Conservation (phyloP, 92 coral and sea anemone genomes). For the Umimayanthus kanabou region DNA sequence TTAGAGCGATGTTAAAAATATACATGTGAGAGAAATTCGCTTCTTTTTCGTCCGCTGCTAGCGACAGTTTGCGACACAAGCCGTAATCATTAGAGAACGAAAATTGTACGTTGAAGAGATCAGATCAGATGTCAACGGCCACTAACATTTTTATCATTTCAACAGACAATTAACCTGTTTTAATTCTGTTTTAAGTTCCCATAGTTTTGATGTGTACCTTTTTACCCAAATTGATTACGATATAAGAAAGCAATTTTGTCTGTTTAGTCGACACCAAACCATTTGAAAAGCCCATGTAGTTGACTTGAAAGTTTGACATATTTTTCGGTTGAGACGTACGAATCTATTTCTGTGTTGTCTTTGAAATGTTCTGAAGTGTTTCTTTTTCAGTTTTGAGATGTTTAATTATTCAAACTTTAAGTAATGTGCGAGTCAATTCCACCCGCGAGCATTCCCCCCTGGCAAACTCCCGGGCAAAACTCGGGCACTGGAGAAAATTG, state of each 20-base stretch:
- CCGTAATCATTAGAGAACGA: background rate
- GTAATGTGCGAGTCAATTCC: no score
- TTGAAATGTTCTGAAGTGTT: no score
- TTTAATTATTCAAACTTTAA: no score
- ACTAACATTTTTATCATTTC: constrained; percentile 1
- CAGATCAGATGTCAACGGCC: background rate
- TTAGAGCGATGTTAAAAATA: background rate
- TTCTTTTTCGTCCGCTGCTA: background rate
- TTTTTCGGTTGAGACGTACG: no score
- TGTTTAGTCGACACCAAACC: background rate
- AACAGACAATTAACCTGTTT: background rate
- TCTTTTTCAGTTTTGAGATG: no score
- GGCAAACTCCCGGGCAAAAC: no score
- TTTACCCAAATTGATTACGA: background rate
- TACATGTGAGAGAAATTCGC: background rate
- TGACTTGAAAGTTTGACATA: background rate
- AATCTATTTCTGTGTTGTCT: no score
- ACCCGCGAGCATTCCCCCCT: no score
- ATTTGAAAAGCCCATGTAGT: background rate
- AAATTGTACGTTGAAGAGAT: background rate
- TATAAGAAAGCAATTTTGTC: background rate
- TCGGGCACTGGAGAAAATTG: no score
- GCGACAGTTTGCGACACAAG: background rate
- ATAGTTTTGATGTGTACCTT: background rate
- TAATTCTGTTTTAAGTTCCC: background rate